Evolutionary conservation across 2,797 vertebrate species (phyloP).

Genomic region (Eulemur rubriventer): DNA sequence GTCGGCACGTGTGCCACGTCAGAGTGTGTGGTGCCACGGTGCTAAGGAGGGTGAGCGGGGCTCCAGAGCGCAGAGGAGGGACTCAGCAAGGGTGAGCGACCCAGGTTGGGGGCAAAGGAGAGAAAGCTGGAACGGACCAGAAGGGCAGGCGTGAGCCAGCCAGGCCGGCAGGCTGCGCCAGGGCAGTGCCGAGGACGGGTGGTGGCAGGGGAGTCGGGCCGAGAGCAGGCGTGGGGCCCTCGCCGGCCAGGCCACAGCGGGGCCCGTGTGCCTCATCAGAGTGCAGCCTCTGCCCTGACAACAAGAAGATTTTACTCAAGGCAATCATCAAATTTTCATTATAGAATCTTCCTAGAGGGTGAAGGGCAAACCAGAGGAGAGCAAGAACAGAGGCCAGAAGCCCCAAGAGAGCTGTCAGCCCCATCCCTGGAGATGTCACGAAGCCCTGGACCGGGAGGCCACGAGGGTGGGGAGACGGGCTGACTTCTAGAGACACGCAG

Average conservation of each 20-base stretch:
- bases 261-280: not conserved
- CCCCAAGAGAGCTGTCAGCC: not conserved
- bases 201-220: fast-evolving
- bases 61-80: not conserved
- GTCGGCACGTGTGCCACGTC: no score
- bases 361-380: not conserved
- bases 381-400: not conserved
- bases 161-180: fast-evolving
- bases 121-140: not conserved
- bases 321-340: not conserved
- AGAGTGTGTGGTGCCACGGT: fast-evolving
- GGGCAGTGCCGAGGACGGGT: not conserved
- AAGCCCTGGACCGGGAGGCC: not conserved
- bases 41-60: fast-evolving
- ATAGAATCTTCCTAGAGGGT: not conserved
- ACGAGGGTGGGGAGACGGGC: fast-evolving
- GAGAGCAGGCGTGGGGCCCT: not conserved
- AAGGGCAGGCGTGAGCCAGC: not conserved
- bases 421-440: fast-evolving
- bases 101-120: fast-evolving
- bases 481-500: not conserved
- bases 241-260: not conserved
- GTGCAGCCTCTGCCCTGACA: not conserved
- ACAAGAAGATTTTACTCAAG: not conserved
- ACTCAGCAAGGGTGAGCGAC: not conserved